Evolutionary conservation across 2,113 vertebrate genomes (phyloP).

Genomic region (Petroica traversi): DNA sequence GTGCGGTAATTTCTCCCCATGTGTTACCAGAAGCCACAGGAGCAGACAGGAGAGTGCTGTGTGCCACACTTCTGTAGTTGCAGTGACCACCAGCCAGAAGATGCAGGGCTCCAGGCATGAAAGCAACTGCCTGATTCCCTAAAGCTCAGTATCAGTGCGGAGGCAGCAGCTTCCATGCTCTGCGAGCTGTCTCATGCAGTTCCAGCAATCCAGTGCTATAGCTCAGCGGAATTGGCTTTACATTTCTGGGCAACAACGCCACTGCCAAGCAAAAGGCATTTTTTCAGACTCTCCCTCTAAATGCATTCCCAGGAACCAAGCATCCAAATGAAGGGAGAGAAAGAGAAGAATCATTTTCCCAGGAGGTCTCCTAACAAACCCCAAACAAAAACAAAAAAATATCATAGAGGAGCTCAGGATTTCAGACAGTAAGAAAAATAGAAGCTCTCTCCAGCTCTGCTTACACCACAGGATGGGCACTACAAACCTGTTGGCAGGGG

Average conservation of each 20-base stretch:
- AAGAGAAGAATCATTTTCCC: neutral
- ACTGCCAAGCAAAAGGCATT: neutral
- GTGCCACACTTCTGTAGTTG: neutral
- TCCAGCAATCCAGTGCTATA: neutral
- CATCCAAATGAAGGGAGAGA: neutral
- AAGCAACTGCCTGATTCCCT: neutral
- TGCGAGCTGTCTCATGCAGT: neutral
- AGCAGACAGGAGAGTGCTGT: neutral
- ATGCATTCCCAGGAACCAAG: neutral
- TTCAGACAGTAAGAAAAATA: neutral
- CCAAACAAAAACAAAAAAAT: neutral
- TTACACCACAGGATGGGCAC: neutral
- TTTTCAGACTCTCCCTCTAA: neutral
- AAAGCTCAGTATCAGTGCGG: neutral
- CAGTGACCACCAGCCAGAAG: neutral
- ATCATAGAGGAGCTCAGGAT: neutral
- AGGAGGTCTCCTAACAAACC: neutral
- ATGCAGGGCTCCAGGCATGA: neutral
- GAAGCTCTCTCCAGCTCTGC: neutral
- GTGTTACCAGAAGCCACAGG: neutral
- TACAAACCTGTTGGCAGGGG: neutral
- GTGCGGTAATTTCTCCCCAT: neutral
- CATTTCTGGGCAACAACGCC: neutral
- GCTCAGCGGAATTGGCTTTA: neutral
- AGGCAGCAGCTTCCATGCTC: neutral